Evolutionary conservation across 2,797 vertebrate species (phyloP), one percentile per base, ranked within the genome.

Genomic region (Semotilus atromaculatus): DNA sequence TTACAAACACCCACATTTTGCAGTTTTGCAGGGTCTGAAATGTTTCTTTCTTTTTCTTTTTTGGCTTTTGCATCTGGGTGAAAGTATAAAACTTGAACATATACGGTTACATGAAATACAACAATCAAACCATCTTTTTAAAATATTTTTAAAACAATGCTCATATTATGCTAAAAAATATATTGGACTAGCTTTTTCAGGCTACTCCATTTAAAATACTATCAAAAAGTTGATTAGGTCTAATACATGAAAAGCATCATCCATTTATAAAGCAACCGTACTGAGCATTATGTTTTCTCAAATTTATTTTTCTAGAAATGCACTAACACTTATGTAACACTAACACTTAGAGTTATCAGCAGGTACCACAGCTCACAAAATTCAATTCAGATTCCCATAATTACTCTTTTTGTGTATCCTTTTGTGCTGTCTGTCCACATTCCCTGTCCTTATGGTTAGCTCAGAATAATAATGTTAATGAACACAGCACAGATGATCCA

Each of bases 401-500:
- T 73, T 62, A 66, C 6, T 23, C 43, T 29, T 18, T 26, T 16
- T 26, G 5, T 34, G 8, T 48, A 51, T 82, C 13, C n/a, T 74
- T 23, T 70, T 81, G 48, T 34, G 16, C 26, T 36, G 53, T 81
- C 4, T 34, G 26, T 31, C 18, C 36, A 87, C 79, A 84, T 83
- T 66, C 87, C 40, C 80, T 78, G 43, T 74, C 14, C 21, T 29
- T 36, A 43, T 23, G 18, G 45, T 66, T 21, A 38, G 31, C 18
- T 51, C 34, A 66, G 60, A 82, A 43, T 66, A 1, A 78, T 58
- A 55, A 70, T 75, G 31, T 70, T 76, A 1, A 34, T 83, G 40
- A 72, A 72, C 74, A 81, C 21, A 51, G 74, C 80, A 80, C 80
- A 64, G 84, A 80, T 88, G 81, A 88, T 83, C 40, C 55, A 55